Evolutionary conservation across 2,113 vertebrate species (phyloP), one percentile per base, ranked within the genome.

Genomic region (Chaenocephalus aceratus): DNA sequence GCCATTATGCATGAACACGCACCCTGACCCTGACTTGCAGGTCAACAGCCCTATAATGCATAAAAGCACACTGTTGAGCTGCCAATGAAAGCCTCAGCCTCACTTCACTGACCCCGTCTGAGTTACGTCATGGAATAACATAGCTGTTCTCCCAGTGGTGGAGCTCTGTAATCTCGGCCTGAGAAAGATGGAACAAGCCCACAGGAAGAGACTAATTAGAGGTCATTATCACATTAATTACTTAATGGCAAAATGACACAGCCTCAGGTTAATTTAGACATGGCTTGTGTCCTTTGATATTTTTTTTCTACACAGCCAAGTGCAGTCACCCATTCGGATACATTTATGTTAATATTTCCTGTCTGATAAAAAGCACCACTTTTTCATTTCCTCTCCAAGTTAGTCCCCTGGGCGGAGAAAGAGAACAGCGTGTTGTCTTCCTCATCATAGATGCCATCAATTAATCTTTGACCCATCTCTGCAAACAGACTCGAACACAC

Each of bases 161-260:
- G 46, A 23, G 52, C 49, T 73, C 23, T 79, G 51, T 63, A 79
- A 85, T 80, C 66, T 67, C 41, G 48, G 51, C 45, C n/a, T 41
- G 56, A 68, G 66, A 71, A 30, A 30, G 63, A 78, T 79, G 23
- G 30, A 48, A 67, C 26, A 60, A 75, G 48, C 63, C 70, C 52
- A 34, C 80, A 84, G 78, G 82, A 84, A 59, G 59, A 73, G 51
- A 72, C 58, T 64, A 82, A 89, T 91, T 85, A 70, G 30, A 68
- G 56, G 69, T 73, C 48, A 70, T 91, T 87, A 86, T 80, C 30
- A 74, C 66, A 60, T 1, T 87, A 87, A 90, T 76, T 67, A 75
- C 67, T 79, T 78, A 52, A 79, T 52, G 36, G 48, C 18, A 59
- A 58, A 83, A 62, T 53, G 63, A 49, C 21, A 52, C n/a, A 45